Base-by-base conservation (phyloP, 2,888 invertebrate species). In the Molorchus minor region DNA sequence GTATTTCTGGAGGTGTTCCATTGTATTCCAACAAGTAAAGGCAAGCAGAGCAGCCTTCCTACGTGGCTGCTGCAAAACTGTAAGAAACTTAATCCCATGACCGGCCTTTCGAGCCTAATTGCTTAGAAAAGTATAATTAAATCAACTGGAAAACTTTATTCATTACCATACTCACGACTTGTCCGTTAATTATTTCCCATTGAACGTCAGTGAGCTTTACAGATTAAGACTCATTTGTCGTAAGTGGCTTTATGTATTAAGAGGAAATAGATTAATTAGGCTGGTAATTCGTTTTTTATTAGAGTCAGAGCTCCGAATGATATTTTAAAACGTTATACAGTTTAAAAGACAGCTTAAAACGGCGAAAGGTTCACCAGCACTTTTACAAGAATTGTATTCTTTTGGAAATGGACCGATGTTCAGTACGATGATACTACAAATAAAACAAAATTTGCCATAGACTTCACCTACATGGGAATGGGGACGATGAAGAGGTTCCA, bases 21-120 rank as follows among this genome's bases (percentile, higher is more conserved):
- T 70, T 70, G 69, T 70, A 58, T 70, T 70, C 62, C 45, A 64
- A 65, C 67, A 67, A 70, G 67, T 65, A 67, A 62, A 62, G 68
- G 61, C 52, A 68, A 66, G 61, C 51, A 64, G 62, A 62, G 63
- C 64, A 33, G 55, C 57, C 62, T 58, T 66, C 68, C 68, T 65
- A 66, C 65, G 59, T 56, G 30, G 33, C 16, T 20, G 21, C 49
- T 61, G 45, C 55, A 49, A 64, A 61, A 58, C 56, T 64, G 60
- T 60, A 55, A 63, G 61, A 65, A 68, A 68, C 57, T 64, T 65
- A 65, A 66, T 66, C 62, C 62, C 60, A 44, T 62, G 56, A 67
- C 60, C 61, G 59, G 61, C 66, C 64, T 67, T 69, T 67, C 65
- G 65, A 57, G 65, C 61, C 65, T 69, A 69, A 69, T 69, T 67